phyloP scores from a whole-genome alignment of 53 echinoderm and acorn worm genomes.

The Stichopus horrens region DNA sequence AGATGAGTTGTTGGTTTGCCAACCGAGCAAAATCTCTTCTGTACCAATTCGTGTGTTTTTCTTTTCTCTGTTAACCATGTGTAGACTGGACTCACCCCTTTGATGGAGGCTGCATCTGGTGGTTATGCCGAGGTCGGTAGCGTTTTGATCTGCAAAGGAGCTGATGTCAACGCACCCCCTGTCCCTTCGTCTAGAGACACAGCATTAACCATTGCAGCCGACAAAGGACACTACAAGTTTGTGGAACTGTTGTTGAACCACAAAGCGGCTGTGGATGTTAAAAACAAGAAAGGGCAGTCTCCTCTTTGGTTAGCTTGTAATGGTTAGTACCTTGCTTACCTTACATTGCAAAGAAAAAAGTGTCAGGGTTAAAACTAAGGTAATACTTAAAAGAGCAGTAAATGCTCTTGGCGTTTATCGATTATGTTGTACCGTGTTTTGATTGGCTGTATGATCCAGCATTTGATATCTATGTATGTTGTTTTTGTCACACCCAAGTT shows the following conservation, averaged over 20 bases:
- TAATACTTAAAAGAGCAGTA: no score
- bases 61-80: no score
- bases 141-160: conserved; percentile 94
- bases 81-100: conserved; percentile 95
- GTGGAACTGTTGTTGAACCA: conserved; percentile 87
- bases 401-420: no score
- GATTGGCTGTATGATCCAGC: no score
- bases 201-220: conserved; percentile 92
- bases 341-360: no score
- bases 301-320: conserved; percentile 97
- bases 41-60: no score
- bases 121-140: conserved; percentile 97
- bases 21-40: no score
- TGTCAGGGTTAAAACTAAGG: no score
- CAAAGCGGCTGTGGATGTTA: conserved; percentile 91
- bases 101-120: conserved; percentile 99
- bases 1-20: no score
- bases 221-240: conserved; percentile 98
- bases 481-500: no score
- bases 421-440: no score
- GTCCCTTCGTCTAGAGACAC: conserved; percentile 95
- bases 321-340: conserved; percentile 58
- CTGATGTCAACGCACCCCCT: conserved; percentile 97
- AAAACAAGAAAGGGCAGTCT: conserved; percentile 97
- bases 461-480: no score